Percentiles rank a stretch among this genome's conserved stretches.
Conservation (phyloP, 2,797 vertebrate species). For the Xiphophorus birchmanni region DNA sequence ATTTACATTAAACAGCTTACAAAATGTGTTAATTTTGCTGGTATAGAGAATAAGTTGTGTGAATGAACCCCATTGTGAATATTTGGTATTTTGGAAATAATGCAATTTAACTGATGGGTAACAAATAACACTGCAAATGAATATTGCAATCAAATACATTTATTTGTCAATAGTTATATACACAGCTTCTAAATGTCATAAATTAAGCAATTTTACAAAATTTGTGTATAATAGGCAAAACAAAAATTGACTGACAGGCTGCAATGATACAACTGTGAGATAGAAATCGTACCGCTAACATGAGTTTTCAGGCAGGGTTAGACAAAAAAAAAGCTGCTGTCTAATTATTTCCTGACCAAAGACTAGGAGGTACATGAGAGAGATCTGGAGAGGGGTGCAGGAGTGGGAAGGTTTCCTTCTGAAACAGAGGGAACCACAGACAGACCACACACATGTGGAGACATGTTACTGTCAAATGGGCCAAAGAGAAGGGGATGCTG, state of each 20-base stretch:
- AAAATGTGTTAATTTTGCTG: slow-evolving; percentile 32
- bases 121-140: slow-evolving; percentile 84
- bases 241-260: slow-evolving; percentile 81
- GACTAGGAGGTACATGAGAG: slow-evolving; percentile 81
- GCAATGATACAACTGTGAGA: slow-evolving; percentile 63
- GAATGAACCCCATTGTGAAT: background rate
- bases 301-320: slow-evolving; percentile 35
- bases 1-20: slow-evolving; percentile 11
- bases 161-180: slow-evolving; percentile 83
- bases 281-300: slow-evolving; percentile 58
- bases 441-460: slow-evolving; percentile 71
- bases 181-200: slow-evolving; percentile 89
- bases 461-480: slow-evolving; percentile 58
- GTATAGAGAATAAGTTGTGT: slow-evolving; percentile 5
- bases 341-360: slow-evolving; percentile 58
- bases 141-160: slow-evolving; percentile 83
- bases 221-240: slow-evolving; percentile 71
- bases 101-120: slow-evolving; percentile 17
- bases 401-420: slow-evolving; percentile 85
- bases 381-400: slow-evolving; percentile 85
- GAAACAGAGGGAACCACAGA: slow-evolving; percentile 87
- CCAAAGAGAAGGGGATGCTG: slow-evolving; percentile 6
- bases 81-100: background rate
- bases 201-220: slow-evolving; percentile 85
- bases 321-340: slow-evolving; percentile 36